These are phyloP conservation scores for Dinocampus coccinellae DNA, from an alignment of 2,888 invertebrate genomes.

Conservation along the genomic window DNA sequence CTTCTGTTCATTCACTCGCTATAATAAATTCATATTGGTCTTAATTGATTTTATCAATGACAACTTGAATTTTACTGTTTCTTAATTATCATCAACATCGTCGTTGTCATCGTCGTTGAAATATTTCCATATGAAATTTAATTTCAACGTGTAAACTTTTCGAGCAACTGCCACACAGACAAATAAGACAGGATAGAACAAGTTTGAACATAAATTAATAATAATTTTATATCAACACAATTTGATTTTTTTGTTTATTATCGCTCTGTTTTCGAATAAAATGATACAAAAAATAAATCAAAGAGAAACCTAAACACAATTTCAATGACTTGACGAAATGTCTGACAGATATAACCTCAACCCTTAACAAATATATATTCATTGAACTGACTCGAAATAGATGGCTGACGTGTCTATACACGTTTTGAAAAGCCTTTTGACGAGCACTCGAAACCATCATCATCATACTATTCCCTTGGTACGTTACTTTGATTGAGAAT, in stretches of 20 bases:
- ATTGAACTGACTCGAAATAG: background rate
- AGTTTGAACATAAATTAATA: slow-evolving; percentile 56
- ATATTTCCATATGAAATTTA: slow-evolving; percentile 62
- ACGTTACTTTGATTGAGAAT: slow-evolving; percentile 13
- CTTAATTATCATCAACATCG: background rate
- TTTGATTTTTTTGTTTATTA: no score
- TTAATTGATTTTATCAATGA: slow-evolving; percentile 63
- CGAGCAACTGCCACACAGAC: slow-evolving; percentile 7
- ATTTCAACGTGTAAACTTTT: slow-evolving; percentile 16
- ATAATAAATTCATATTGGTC: slow-evolving; percentile 63
- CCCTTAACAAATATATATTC: background rate
- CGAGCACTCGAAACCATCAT: slow-evolving; percentile 9
- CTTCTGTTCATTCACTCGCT: slow-evolving; percentile 47
- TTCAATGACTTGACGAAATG: background rate
- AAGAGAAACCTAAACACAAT: no score
- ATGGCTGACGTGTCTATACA: background rate
- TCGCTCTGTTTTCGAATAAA: no score
- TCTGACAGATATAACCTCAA: background rate
- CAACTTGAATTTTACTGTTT: background rate
- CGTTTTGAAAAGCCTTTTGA: slow-evolving; percentile 12
- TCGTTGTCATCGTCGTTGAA: background rate
- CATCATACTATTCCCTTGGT: background rate
- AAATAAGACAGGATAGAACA: slow-evolving; percentile 40
- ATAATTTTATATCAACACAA: slow-evolving; percentile 36
- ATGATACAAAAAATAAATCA: no score